Base-by-base conservation (phyloP, 2,888 invertebrate species). In the Escarpia spicata region DNA sequence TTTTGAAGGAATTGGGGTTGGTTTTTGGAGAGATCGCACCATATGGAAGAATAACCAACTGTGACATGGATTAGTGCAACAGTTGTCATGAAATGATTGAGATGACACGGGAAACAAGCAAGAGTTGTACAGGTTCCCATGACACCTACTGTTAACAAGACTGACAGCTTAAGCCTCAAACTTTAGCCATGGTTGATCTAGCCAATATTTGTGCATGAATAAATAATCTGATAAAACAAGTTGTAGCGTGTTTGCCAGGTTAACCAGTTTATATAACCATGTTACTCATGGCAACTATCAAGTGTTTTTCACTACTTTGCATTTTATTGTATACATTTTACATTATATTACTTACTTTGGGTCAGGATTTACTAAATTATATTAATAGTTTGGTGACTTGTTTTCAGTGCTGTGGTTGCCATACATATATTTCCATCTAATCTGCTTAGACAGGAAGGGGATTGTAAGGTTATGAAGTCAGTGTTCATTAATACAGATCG, bases 161-260 rank as follows among this genome's bases (percentile, higher is more conserved):
- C 15, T 75, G 75, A 75, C 75, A 26, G n/a, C 75, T 75, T 75
- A 75, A 75, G 75, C 75, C 75, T 75, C n/a, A 75, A 75, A 75
- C 75, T 75, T 75, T 26, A 75, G 26, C 75, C 15, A 26, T 75
- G 75, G 75, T 52, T 15, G 52, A 75, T 75, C 75, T 75, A 19
- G 75, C 75, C 75, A 75, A 75, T 75, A 75, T 75, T 75, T 75
- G 75, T 75, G 75, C 75, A 75, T 75, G 75, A 75, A 75, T 75
- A 75, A 75, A 75, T 75, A 75, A 75, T 75, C 75, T 75, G 75
- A 75, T 75, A 75, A 75, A 75, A 75, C 75, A 75, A 75, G 75
- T 75, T 75, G 75, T 75, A n/a, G 75, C 75, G 26, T 75, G 75
- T 75, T 75, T 75, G 75, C 75, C 75, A 75, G 75, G 19, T 75